Conservation (phyloP, 1,140 invertebrate genomes). For the Psilanteris sp. region DNA sequence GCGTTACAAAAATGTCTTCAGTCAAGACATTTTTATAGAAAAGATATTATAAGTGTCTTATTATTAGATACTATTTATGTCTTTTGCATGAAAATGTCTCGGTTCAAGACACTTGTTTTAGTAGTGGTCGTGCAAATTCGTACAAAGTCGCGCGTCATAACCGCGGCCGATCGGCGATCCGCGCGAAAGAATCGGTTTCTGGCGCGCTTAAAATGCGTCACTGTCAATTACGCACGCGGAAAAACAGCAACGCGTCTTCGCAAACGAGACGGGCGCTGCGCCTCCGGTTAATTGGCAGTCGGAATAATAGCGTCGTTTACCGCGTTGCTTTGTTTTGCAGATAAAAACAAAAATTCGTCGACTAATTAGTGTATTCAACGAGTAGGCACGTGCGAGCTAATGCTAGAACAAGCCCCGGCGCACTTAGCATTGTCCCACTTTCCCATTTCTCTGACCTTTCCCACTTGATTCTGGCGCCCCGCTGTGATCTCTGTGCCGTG, state of each 20-base stretch:
- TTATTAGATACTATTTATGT: too few species aligned
- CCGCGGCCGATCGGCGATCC: too few species aligned
- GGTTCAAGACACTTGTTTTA: too few species aligned
- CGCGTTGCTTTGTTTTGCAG: constrained; percentile 20
- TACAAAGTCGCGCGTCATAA: too few species aligned
- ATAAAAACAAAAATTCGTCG: constrained; percentile 49
- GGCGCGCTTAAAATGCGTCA: constrained; percentile 42
- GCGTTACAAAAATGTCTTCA: too few species aligned
- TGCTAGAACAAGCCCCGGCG: constrained; percentile 30
- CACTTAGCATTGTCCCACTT: constrained; percentile 51
- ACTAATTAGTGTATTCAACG: constrained; percentile 42
- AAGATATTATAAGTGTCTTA: too few species aligned
- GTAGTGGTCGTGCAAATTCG: too few species aligned
- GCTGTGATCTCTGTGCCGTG: constrained; percentile 23
- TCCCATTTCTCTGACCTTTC: constrained; percentile 52
- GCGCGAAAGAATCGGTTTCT: too few species aligned
- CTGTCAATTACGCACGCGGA: constrained; percentile 44
- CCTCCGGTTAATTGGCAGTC: constrained; percentile 48
- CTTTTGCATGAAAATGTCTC: too few species aligned
- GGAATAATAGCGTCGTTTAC: constrained; percentile 36
- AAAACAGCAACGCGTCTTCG: constrained; percentile 41
- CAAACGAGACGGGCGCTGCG: too few species aligned
- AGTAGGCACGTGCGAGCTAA: constrained; percentile 18
- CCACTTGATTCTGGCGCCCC: constrained; percentile 30
- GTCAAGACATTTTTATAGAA: too few species aligned